phyloP scores from a whole-genome alignment of 2,797 vertebrate species.

The Oreortyx pictus region DNA sequence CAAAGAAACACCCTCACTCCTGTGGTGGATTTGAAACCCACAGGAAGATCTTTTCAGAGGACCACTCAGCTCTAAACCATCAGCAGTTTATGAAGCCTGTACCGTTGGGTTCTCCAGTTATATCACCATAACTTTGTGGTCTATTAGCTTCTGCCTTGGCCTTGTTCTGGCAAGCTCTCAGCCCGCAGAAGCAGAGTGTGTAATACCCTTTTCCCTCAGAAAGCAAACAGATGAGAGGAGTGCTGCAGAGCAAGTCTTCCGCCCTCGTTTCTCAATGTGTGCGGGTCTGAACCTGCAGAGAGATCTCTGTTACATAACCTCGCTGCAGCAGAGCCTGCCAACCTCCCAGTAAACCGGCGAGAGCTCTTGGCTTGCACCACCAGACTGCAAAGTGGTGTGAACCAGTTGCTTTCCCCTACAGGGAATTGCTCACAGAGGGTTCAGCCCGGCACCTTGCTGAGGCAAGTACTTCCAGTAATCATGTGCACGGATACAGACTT shows the following conservation, averaged over 20 bases:
- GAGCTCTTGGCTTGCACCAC: not conserved
- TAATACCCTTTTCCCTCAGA: not conserved
- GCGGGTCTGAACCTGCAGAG: conserved; percentile 16
- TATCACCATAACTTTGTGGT: not conserved
- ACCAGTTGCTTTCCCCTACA: not conserved
- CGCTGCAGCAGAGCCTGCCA: accelerated
- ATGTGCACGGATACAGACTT: not conserved
- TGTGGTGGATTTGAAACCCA: not conserved
- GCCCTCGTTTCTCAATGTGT: not conserved
- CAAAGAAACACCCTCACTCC: not conserved
- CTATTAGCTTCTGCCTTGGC: conserved; percentile 30
- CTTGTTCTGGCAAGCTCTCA: conserved; percentile 28
- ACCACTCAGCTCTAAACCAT: not conserved
- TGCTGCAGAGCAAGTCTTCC: not conserved
- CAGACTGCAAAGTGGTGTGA: accelerated
- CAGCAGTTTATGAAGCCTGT: not conserved
- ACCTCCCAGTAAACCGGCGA: not conserved
- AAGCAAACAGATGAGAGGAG: conserved; percentile 3
- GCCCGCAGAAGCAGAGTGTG: not conserved
- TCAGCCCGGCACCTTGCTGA: not conserved
- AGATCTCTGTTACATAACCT: not conserved
- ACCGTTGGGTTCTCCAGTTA: not conserved
- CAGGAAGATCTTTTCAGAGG: not conserved
- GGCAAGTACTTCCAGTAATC: not conserved
- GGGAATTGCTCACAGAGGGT: not conserved